Evolutionary conservation across 2,888 invertebrate genomes (phyloP), one percentile per base, ranked within the genome.

Genomic region (Tetragonisca angustula): DNA sequence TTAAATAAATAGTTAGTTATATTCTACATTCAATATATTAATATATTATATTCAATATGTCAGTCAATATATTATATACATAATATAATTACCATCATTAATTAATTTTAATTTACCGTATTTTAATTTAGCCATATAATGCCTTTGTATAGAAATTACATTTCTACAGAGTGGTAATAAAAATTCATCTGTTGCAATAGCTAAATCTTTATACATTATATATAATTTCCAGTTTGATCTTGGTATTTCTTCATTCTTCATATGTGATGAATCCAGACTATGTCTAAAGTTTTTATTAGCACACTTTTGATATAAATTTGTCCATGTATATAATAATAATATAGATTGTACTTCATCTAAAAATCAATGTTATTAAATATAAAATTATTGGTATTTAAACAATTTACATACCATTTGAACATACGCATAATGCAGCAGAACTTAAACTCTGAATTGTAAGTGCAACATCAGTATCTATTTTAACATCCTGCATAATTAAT

Each of bases 131-230:
- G n/a, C 15, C 17, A 69, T 74, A 72, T 75, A 50, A 62, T 59
- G 64, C 36, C 70, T 56, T 15, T 77, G 67, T 24, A 82, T 15
- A 61, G 43, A 81, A 24, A 83, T 74, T 62, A 76, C 62, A 50
- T 92, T 87, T 64, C 89, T 86, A 61, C 92, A 89, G 19, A 93
- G 76, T 1, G 89, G 85, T 17, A 91, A 65, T 50, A 93, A 78
- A 52, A 79, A 86, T 36, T 87, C 71, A 36, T 91, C 87, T 15
- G 90, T 81, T 24, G 88, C 87, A 50, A 92, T 87, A 5, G 91
- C 88, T 32, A 91, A 80, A 78, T 94, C 93, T 52, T 85, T 89
- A 81, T 93, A 93, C 71, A 90, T 91, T 2, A 85, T 81, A 68
- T 91, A 90, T 9, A 93, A 78, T 77, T 88, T 91, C 88, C 90